Evolutionary conservation across 2,888 invertebrate species (phyloP), one percentile per base, ranked within the genome.

Genomic region (Coecobrya sp.): DNA sequence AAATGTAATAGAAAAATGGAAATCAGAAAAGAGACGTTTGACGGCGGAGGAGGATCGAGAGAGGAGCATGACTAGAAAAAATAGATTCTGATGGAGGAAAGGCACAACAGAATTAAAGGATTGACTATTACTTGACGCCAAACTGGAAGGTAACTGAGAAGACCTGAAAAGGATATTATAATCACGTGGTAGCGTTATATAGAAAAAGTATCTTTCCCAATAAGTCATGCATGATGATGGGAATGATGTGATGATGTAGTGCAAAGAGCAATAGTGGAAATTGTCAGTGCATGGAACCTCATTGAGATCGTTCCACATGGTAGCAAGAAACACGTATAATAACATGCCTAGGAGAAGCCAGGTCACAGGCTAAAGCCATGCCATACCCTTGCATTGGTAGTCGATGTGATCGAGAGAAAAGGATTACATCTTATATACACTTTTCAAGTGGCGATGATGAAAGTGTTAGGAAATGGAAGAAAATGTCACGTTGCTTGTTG

Each of bases 21-120:
- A 79, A 49, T 79, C 30, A n/a, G 22, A 27, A 30, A 11, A 79
- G 79, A 79, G 0, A 30, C 30, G 79, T 49, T 5, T 76, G 19
- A 8, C 25, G n/a, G 49, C 13, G 45, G 19, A 19, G 30, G 8
- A 13, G 79, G 22, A 1, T 2, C 10, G 1, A 19, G 36, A 42
- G 36, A 76, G 52, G 3, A 52, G 45, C 22, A 73, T 42, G n/a
- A 10, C 16, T 5, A 42, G 42, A n/a, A 42, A 19, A 30, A 16
- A n/a, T 25, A 13, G 45, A 68, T 68, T 30, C 73, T 10, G 73
- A 3, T 42, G 73, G 19, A 59, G 82, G n/a, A 59, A 55, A 55
- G 55, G 27, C 59, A 82, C 36, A 62, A 82, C 59, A 82, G 62
- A 82, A 82, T 82, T 82, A 82, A 82, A 59, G 82, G 45, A 59